Evolutionary conservation across 2,888 invertebrate genomes (phyloP).

Genomic region (Balanococcus diminutus): DNA sequence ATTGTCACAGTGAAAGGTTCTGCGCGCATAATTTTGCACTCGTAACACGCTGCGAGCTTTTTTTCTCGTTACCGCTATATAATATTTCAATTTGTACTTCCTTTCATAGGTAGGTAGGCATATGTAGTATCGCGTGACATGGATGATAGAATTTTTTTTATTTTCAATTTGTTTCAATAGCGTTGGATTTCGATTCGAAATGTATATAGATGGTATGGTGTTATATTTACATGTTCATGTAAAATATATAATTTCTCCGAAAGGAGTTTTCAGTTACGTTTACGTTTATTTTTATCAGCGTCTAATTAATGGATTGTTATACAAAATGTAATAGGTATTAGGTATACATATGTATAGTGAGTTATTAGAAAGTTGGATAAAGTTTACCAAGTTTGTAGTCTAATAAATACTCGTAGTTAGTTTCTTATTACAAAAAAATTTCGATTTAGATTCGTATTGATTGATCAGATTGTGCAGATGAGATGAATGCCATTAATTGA

Average conservation of each 20-base stretch:
- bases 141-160: neutral
- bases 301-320: slow-evolving; percentile 16
- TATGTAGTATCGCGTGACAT: neutral
- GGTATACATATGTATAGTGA: no score
- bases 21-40: neutral
- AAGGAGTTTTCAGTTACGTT: neutral
- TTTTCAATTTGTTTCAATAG: neutral
- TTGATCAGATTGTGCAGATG: neutral
- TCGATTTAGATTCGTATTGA: neutral
- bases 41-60: neutral
- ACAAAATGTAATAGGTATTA: no score
- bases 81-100: neutral
- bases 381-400: slow-evolving; percentile 22
- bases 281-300: neutral
- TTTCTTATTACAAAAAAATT: neutral
- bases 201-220: neutral
- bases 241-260: neutral
- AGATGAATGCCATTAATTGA: slow-evolving; percentile 1
- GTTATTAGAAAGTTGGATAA: slow-evolving; percentile 30
- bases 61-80: neutral
- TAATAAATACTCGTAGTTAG: neutral
- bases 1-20: neutral
- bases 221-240: neutral
- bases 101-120: neutral
- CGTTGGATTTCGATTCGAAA: neutral